Base-by-base conservation (phyloP, 2,888 invertebrate genomes). In the Malthinus flaveolus region DNA sequence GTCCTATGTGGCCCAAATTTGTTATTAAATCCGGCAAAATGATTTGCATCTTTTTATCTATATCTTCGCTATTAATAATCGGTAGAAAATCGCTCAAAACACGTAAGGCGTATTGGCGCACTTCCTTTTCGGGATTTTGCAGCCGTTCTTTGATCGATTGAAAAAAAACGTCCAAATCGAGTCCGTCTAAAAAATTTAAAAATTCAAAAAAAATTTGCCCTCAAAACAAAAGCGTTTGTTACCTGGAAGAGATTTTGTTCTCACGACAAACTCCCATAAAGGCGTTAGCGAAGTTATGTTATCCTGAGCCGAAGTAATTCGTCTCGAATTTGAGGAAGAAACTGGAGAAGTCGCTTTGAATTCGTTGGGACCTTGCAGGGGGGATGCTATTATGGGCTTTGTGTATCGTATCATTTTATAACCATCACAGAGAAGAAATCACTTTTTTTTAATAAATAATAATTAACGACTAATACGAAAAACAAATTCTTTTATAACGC, bases 101-200 rank as follows among this genome's bases (percentile, higher is more conserved):
- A 49, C 91, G 79, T 5, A 93, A 79, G 23, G 92, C 91, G 75
- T 93, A 91, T 64, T 91, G 88, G 7, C 92, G 84, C 33, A 93
- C 91, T 78, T 91, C 91, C 87, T 90, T 89, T 75, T 93, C 92
- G 1, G 91, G 89, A 74, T 90, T 90, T 35, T 85, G 83, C 44
- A 92, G 81, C 48, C 91, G 84, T 65, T 89, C 87, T 42, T 86
- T 81, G 71, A 91, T 86, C 68, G 90, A 90, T 51, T 83, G 78
- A 74, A 89, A 90, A 69, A 90, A 85, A 53, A 84, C 81, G 58
- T 81, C 80, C 1, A 86, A 84, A 49, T 71, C 68, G 11, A 71
- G 59, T 15, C 69, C 71, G 49, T 72, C 73, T 74, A 64, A 35
- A 63, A 71, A 65, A n/a, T n/a, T n/a, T n/a, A n/a, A 47, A 35